Evolutionary conservation across 2,797 vertebrate species (phyloP), one percentile per base, ranked within the genome.

Genomic region (Lithobates sylvaticus): DNA sequence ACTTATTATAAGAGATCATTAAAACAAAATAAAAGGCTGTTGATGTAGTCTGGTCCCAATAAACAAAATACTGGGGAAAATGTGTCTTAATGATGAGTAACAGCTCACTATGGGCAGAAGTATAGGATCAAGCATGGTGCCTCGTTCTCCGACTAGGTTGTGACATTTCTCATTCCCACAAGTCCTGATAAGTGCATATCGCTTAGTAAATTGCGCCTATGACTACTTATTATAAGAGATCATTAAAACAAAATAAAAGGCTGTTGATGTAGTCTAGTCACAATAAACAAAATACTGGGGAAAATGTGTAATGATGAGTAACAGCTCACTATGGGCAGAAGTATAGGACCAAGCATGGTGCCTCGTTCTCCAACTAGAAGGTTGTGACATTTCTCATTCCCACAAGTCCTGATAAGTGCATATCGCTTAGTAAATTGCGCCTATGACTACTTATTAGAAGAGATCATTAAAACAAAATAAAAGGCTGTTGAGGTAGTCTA

Each of bases 1-100:
- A 81, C 68, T 81, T 81, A 72, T 27, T 72, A 34, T 81, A 13
- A 68, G n/a, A 79, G 44, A 47, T 36, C 27, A n/a, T 58, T 34
- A 70, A 9, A 29, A 50, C 10, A 12, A 13, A 44, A 10, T 12
- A 44, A 10, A 54, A 44, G 44, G 18, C 47, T 69, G 29, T 47
- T 0, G 42, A 70, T 16, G 21, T 29, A 70, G 27, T 8, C n/a
- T 47, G 16, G 10, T 39, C 44, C 29, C 78, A 32, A 36, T 71
- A 70, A 71, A 79, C 16, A 23, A 32, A 36, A 68, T 10, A 50
- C 15, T 26, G 8, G 67, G 16, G n/a, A n/a, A n/a, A n/a, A n/a
- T 1, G 1, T 61, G 8, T 61, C 21, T 23, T 21, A 21, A 54
- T 5, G 50, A 54, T 54, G 18, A 21, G 21, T 23, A 61, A 23